phyloP scores from a whole-genome alignment of 1,140 invertebrate species.

The Maniola jurtina region DNA sequence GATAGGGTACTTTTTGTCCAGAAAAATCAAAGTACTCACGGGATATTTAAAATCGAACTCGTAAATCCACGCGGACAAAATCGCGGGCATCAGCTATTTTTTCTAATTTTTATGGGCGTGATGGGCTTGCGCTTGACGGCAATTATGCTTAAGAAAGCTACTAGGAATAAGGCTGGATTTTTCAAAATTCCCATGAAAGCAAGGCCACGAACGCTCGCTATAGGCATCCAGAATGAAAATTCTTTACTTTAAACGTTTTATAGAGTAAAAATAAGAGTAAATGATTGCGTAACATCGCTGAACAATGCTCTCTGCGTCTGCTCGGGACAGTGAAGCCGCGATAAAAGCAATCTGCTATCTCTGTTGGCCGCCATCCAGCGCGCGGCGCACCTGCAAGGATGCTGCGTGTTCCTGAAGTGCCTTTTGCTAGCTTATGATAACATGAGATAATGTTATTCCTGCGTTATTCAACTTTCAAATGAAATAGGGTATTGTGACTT shows the following conservation, averaged over 20 bases:
- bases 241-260: neutral
- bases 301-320: constrained; percentile 1
- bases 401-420: constrained; percentile 22
- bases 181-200: too few species aligned
- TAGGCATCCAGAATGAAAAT: neutral
- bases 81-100: too few species aligned
- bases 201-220: too few species aligned
- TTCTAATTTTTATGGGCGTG: too few species aligned
- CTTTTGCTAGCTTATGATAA: constrained; percentile 17
- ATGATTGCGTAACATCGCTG: neutral
- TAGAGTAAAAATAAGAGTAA: constrained; percentile 4
- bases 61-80: too few species aligned
- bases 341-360: constrained; percentile 26
- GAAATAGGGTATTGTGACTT: too few species aligned
- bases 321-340: neutral
- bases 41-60: too few species aligned
- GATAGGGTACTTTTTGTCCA: too few species aligned
- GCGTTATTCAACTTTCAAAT: neutral
- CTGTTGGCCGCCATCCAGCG: constrained; percentile 23
- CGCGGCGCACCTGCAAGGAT: constrained; percentile 22
- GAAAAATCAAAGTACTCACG: too few species aligned
- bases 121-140: too few species aligned
- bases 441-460: neutral
- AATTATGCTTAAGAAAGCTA: too few species aligned
- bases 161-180: too few species aligned